Percentiles rank a stretch among this genome's conserved stretches.
Evolutionary conservation across 2,797 vertebrate species (phyloP).

Genomic region (Oryzias dopingdopingensis): DNA sequence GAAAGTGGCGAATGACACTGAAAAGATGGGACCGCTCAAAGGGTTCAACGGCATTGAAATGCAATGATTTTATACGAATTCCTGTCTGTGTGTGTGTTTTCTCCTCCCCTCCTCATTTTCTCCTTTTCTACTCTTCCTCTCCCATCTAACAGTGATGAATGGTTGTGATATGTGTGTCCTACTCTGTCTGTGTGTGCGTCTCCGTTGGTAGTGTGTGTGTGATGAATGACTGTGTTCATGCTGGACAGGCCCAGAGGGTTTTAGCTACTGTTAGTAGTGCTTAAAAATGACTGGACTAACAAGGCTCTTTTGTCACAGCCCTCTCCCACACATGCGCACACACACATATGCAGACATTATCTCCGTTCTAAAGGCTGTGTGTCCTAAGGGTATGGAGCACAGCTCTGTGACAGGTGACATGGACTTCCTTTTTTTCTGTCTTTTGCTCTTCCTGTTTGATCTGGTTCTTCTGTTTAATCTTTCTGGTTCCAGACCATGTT

Average conservation of each 20-base stretch:
- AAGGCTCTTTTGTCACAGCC: constrained; percentile 59
- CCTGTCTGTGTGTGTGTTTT: constrained; percentile 24
- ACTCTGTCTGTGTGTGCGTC: constrained; percentile 6
- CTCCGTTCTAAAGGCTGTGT: constrained; percentile 53
- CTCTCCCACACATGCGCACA: constrained; percentile 26
- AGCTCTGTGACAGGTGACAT: constrained; percentile 56
- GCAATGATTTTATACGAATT: constrained; percentile 16
- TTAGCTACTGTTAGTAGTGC: constrained; percentile 73
- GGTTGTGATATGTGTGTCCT: constrained; percentile 52
- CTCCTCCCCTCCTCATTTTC: constrained; percentile 35
- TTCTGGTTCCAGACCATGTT: constrained; percentile 30
- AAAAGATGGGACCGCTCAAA: not conserved
- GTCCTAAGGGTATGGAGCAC: constrained; percentile 47
- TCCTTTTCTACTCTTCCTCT: constrained; percentile 27
- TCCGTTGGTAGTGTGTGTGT: constrained; percentile 29
- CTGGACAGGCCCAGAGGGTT: constrained; percentile 63
- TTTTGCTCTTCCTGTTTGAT: constrained; percentile 18
- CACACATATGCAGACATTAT: constrained; percentile 35
- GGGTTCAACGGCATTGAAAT: constrained; percentile 25
- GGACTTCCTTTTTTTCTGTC: constrained; percentile 24
- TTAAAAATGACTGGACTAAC: constrained; percentile 75
- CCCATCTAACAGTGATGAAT: constrained; percentile 67
- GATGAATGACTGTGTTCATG: constrained; percentile 64
- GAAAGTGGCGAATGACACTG: constrained; percentile 24
- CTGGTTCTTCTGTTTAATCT: constrained; percentile 37